Evolutionary conservation across 2,797 vertebrate genomes (phyloP).

Genomic region (Perodicticus potto): DNA sequence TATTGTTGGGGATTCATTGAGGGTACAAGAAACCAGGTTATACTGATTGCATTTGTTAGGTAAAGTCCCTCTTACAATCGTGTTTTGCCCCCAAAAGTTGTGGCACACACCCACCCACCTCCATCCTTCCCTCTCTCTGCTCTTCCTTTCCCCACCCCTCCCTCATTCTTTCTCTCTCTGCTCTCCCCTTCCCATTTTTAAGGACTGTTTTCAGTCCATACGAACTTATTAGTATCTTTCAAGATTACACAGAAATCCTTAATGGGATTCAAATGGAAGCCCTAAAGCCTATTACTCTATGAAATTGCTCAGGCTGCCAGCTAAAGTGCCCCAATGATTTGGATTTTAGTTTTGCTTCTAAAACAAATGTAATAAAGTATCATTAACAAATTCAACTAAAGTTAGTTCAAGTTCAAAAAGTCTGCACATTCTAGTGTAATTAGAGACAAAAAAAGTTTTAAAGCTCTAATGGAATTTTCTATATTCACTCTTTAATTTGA

Average conservation of each 20-base stretch:
- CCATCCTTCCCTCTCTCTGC: too few species aligned
- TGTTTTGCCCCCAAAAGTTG: too few species aligned
- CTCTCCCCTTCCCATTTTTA: background rate
- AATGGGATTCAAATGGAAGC: constrained; percentile 76
- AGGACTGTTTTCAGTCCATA: constrained; percentile 61
- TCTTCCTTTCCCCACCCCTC: too few species aligned
- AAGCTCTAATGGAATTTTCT: constrained; percentile 81
- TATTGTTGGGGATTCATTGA: too few species aligned
- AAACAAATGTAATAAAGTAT: constrained; percentile 81
- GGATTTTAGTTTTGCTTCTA: constrained; percentile 80
- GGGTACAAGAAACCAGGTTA: too few species aligned
- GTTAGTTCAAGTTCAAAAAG: constrained; percentile 75
- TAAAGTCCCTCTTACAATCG: too few species aligned
- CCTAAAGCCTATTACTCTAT: constrained; percentile 67
- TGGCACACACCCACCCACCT: too few species aligned
- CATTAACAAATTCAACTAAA: constrained; percentile 78
- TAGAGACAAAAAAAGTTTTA: constrained; percentile 77
- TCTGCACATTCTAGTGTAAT: constrained; percentile 76
- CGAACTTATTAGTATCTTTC: constrained; percentile 70
- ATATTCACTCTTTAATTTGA: constrained; percentile 78
- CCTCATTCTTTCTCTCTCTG: too few species aligned
- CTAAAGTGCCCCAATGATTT: constrained; percentile 75
- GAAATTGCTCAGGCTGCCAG: constrained; percentile 68
- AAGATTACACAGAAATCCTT: constrained; percentile 73
- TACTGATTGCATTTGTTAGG: too few species aligned